phyloP scores from a whole-genome alignment of 2,888 invertebrate genomes.

The Metallyticus violacea region DNA sequence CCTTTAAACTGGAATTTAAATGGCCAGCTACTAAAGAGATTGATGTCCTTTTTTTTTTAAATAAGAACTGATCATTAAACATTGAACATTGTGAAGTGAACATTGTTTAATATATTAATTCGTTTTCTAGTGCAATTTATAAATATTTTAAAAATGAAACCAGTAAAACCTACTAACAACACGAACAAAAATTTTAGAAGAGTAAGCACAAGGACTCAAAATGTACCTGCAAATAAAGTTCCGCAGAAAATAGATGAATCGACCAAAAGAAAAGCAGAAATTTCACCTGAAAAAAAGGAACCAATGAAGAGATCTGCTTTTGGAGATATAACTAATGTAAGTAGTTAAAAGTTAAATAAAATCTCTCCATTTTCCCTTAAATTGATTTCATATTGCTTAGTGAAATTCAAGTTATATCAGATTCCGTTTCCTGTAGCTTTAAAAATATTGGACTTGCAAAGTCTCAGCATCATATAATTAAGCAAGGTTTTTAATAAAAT shows the following conservation, averaged over 20 bases:
- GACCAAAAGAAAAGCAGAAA: conserved; percentile 76
- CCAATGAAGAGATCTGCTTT: conserved; percentile 75
- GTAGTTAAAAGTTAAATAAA: too few species aligned
- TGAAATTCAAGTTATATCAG: too few species aligned
- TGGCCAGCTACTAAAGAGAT: not conserved
- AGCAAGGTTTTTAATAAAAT: too few species aligned
- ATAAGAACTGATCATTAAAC: too few species aligned
- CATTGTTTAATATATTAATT: too few species aligned
- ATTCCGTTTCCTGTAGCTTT: too few species aligned
- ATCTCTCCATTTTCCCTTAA: too few species aligned
- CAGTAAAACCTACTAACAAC: not conserved
- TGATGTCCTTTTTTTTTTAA: not conserved
- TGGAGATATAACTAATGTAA: conserved; percentile 76
- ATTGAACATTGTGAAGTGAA: too few species aligned
- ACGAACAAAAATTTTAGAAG: too few species aligned
- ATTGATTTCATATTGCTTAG: too few species aligned
- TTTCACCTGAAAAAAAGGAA: conserved; percentile 72
- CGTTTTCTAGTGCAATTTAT: not conserved
- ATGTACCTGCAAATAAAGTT: not conserved
- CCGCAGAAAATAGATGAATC: not conserved
- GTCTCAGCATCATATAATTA: too few species aligned
- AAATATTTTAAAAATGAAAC: not conserved
- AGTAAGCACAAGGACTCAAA: not conserved
- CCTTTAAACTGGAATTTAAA: not conserved
- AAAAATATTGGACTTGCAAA: too few species aligned